Conservation (phyloP, 2,797 vertebrate genomes). For the Apodemus agrarius region DNA sequence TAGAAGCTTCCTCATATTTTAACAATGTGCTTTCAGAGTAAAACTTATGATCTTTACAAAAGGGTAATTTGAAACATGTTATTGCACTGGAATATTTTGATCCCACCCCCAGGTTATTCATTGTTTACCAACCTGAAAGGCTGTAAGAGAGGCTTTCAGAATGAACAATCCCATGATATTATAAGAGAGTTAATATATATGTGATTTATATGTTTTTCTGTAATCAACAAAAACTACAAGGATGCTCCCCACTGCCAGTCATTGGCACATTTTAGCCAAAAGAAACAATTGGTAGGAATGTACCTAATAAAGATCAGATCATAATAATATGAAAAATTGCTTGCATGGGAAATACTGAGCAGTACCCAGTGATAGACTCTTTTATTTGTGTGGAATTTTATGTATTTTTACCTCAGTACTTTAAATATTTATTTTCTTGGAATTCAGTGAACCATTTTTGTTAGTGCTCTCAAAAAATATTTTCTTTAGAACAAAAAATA, state of each 20-base stretch:
- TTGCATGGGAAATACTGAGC: constrained; percentile 38
- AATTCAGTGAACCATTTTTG: constrained; percentile 42
- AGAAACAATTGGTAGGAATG: neutral
- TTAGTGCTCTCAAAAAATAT: constrained; percentile 69
- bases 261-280: neutral
- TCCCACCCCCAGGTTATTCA: constrained; percentile 18
- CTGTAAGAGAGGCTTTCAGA: constrained; percentile 24
- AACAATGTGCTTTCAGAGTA: constrained; percentile 14
- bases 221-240: constrained; percentile 17
- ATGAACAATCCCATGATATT: neutral
- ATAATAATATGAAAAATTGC: neutral
- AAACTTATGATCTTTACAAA: constrained; percentile 5
- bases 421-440: constrained; percentile 67
- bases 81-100: neutral
- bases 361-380: neutral
- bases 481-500: constrained; percentile 76
- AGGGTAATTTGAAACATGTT: constrained; percentile 18
- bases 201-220: too few species aligned
- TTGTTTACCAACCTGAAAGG: neutral
- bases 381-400: constrained; percentile 35
- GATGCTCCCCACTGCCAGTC: neutral
- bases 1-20: constrained; percentile 32
- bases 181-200: constrained; percentile 14
- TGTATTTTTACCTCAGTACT: constrained; percentile 52
- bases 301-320: constrained; percentile 10